Conservation (phyloP, 2,113 vertebrate genomes). For the Eira barbara region DNA sequence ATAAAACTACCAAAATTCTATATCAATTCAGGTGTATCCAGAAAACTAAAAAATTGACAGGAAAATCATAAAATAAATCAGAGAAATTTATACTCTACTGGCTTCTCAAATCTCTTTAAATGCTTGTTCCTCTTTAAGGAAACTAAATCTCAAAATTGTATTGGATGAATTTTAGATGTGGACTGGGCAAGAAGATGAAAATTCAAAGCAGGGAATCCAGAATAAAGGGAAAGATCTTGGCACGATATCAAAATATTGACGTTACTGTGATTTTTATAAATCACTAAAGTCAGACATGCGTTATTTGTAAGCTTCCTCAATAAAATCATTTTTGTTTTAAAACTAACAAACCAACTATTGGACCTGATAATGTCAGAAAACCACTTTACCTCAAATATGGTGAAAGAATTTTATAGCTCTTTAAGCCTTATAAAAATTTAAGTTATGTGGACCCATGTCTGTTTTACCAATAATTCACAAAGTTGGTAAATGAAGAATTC, state of each 20-base stretch:
- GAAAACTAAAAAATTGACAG: not conserved
- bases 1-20: not conserved
- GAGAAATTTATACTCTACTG: not conserved
- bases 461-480: not conserved
- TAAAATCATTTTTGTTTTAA: not conserved
- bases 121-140: not conserved
- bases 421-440: not conserved
- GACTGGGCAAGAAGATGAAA: not conserved
- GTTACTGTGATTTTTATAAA: not conserved
- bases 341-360: not conserved
- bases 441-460: not conserved
- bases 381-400: not conserved
- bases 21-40: not conserved
- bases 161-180: not conserved
- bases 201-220: not conserved
- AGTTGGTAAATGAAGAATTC: not conserved
- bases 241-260: not conserved
- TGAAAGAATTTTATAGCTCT: not conserved
- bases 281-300: not conserved
- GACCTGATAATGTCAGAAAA: not conserved
- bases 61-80: not conserved
- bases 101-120: not conserved
- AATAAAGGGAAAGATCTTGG: not conserved
- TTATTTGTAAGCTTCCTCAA: not conserved
- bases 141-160: not conserved